Percentiles rank a stretch among this genome's conserved stretches.
These are phyloP conservation scores for Conchocele bisecta DNA, from an alignment of 2,888 invertebrate genomes.

Conservation along the genomic window DNA sequence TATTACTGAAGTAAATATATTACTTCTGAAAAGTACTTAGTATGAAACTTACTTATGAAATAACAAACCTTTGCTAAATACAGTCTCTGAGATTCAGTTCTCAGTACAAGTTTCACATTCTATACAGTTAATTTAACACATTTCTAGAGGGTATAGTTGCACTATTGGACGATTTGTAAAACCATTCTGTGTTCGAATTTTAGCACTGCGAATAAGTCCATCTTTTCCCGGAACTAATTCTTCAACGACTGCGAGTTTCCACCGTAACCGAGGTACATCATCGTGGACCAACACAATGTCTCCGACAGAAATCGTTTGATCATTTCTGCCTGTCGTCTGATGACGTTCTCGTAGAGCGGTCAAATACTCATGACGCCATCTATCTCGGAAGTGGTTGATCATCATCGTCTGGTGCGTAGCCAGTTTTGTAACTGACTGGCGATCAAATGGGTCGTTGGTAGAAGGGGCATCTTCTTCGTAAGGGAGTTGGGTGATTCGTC, in stretches of 20 bases:
- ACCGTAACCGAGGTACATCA: constrained; percentile 14
- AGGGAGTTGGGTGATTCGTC: constrained; percentile 15
- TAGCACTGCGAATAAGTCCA: constrained; percentile 21
- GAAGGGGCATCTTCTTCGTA: not conserved
- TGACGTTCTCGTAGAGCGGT: constrained; percentile 29
- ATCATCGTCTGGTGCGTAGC: too few relatives aligned
- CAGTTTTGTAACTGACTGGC: too few relatives aligned
- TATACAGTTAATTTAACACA: too few relatives aligned
- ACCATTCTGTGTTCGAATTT: not conserved
- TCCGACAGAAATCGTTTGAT: constrained; percentile 11
- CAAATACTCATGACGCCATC: constrained; percentile 38
- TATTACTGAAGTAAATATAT: too few relatives aligned
- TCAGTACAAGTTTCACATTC: too few relatives aligned
- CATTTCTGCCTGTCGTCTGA: constrained; percentile 6
- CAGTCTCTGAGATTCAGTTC: too few relatives aligned
- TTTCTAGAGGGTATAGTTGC: too few relatives aligned
- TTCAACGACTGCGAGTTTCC: constrained; percentile 35
- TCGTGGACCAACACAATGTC: constrained; percentile 41
- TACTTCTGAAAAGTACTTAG: too few relatives aligned
- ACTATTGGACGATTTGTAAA: too few relatives aligned
- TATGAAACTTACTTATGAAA: too few relatives aligned
- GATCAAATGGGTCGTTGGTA: not conserved
- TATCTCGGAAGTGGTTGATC: constrained; percentile 27
- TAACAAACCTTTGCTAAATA: too few relatives aligned
- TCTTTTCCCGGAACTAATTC: constrained; percentile 27